Evolutionary conservation across 1,140 invertebrate species (phyloP), one percentile per base, ranked within the genome.

Genomic region (Andricus grossulariae): DNA sequence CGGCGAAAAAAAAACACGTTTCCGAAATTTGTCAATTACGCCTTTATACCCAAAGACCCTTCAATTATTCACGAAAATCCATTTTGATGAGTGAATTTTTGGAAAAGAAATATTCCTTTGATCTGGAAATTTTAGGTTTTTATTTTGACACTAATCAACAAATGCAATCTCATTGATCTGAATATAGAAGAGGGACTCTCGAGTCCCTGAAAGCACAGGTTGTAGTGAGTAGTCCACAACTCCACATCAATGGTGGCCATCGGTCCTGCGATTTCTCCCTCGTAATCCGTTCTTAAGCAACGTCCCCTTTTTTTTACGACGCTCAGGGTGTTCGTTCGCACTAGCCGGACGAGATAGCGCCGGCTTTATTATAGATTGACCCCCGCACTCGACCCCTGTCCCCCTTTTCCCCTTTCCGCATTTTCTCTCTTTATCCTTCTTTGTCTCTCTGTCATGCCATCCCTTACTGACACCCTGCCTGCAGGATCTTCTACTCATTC

Each of bases 331-430:
- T 87, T 85, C 84, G 86, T 89, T 90, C 85, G 86, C 88, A 88
- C 89, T 88, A 89, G 80, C 80, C 83, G 79, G 55, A 73, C 75
- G 82, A 90, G 88, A 90, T 90, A 90, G 88, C 83, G 85, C 85
- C 82, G 85, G 88, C 87, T 90, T 90, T 90, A 90, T 90, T 90
- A 90, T 90, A 90, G 89, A 90, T 90, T 90, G 89, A 90, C 89
- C 89, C 84, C 85, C 86, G 60, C 82, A 85, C 88, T 89, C 87
- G 86, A 88, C 86, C 87, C 84, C 82, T 79, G 80, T 81, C 78
- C 75, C 81, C 80, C 76, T 75, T 81, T 73, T 78, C 74, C 73
- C 70, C 21, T 81, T 73, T 78, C 74, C 73, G 60, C 21, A 79
- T 72, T 79, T 54, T 66, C 80, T 78, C 71, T 60, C 73, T 57